Evolutionary conservation across 2,113 vertebrate species (phyloP), one percentile per base, ranked within the genome.

Genomic region (Arothron firmamentum): DNA sequence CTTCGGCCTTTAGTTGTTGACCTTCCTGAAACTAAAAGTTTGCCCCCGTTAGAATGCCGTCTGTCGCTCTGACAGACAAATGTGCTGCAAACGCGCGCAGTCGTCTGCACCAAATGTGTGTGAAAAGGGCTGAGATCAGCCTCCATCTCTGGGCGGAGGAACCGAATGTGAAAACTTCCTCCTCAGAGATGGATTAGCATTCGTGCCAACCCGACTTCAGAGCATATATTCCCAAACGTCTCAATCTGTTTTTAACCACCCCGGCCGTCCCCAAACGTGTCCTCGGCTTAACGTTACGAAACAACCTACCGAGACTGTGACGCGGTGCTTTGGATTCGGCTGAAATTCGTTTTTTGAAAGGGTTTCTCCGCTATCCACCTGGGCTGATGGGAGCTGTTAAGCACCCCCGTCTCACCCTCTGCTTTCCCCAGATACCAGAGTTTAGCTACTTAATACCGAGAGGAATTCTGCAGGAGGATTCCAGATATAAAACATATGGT

Each of bases 401-500:
- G 58, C 8, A 3, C 65, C 43, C 43, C 25, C 31, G 60, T 70
- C 64, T 64, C 65, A 79, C 59, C 68, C 62, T 34, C 62, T 15
- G 57, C 41, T 65, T 65, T 28, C 25, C 34, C 53, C 48, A 65
- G 72, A 79, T 72, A 77, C 46, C 5, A 6, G 63, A 62, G 62
- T 75, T 73, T 68, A 77, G 67, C 60, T 43, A 68, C 63, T 70
- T 68, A 58, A 59, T 52, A 49, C 45, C 52, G 62, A 47, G 18
- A 61, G 20, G 70, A 60, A 53, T 6, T 72, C 84, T 68, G 75
- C 67, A 45, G 72, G 75, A 57, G 45, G 50, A 28, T 28, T 28
- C 25, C 25, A 28, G 25, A 28, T 58, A 52, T 60, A 50, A 73
- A 56, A 70, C 61, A 56, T 43, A 67, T 38, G 67, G 63, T 52